Evolutionary conservation across 2,888 invertebrate genomes (phyloP).

Genomic region (Pollenia labialis): DNA sequence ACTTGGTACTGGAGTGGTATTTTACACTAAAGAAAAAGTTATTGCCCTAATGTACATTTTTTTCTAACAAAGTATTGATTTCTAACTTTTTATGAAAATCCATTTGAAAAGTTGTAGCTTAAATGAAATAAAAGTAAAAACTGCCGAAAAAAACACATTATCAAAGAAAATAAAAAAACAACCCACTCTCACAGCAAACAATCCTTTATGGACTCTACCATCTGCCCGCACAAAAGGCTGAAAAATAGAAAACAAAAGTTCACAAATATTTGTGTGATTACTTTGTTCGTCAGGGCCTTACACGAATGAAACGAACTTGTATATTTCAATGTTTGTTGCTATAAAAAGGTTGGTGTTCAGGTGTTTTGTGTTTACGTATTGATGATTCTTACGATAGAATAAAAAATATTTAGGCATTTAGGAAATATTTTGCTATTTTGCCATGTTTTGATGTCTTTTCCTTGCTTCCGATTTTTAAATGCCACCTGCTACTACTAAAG

Average conservation of each 20-base stretch:
- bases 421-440: slow-evolving; percentile 71
- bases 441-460: slow-evolving; percentile 72
- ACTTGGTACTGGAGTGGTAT: no score
- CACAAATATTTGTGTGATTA: slow-evolving; percentile 77
- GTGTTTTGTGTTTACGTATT: background rate
- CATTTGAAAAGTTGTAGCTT: slow-evolving; percentile 58
- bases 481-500: slow-evolving; percentile 45
- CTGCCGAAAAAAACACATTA: slow-evolving; percentile 14
- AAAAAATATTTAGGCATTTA: background rate
- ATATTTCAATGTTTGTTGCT: slow-evolving; percentile 41
- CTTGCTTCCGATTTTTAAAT: background rate
- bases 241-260: slow-evolving; percentile 34
- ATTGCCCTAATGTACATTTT: no score
- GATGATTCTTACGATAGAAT: background rate
- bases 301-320: slow-evolving; percentile 27
- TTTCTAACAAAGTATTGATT: slow-evolving; percentile 55
- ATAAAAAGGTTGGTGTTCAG: background rate
- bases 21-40: no score
- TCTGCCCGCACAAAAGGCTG: background rate
- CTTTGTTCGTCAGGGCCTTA: slow-evolving; percentile 78
- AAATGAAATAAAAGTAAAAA: slow-evolving; percentile 7
- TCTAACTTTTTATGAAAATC: slow-evolving; percentile 59
- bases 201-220: background rate
- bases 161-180: slow-evolving; percentile 4
- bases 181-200: background rate